Evolutionary conservation across 2,113 vertebrate genomes (phyloP).

Genomic region (Lycocorax pyrrhopterus): DNA sequence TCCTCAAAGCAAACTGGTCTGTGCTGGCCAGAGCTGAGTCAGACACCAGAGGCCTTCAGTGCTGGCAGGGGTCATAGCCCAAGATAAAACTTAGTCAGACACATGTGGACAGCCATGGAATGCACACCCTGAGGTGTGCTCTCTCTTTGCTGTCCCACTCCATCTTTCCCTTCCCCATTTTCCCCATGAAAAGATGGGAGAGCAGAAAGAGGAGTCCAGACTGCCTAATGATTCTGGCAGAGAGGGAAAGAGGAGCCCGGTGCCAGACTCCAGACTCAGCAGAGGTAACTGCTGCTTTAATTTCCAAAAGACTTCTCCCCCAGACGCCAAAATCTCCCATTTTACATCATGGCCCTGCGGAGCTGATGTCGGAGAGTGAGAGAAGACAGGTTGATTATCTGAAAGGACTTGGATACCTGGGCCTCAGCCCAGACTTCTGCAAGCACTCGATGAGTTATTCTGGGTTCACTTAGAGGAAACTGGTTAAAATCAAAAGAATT

Average conservation of each 20-base stretch:
- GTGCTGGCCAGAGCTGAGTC: neutral
- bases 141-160: neutral
- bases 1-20: neutral
- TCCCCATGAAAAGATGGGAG: neutral
- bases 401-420: neutral
- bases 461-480: neutral
- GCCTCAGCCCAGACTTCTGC: neutral
- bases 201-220: neutral
- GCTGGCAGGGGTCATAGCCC: neutral
- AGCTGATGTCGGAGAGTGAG: neutral
- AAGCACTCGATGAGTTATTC: neutral
- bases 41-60: neutral
- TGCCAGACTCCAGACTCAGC: neutral
- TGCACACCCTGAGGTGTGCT: neutral
- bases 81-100: neutral
- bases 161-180: neutral
- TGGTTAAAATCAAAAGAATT: neutral
- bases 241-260: neutral
- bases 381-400: neutral
- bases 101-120: rapidly evolving
- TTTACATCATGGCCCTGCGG: neutral
- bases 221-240: neutral
- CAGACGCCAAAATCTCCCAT: neutral
- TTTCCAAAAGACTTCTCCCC: neutral
- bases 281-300: neutral